Percentiles rank a stretch among this genome's conserved stretches.
Evolutionary conservation across 2,888 invertebrate species (phyloP).

Genomic region (Ellobium chinense): DNA sequence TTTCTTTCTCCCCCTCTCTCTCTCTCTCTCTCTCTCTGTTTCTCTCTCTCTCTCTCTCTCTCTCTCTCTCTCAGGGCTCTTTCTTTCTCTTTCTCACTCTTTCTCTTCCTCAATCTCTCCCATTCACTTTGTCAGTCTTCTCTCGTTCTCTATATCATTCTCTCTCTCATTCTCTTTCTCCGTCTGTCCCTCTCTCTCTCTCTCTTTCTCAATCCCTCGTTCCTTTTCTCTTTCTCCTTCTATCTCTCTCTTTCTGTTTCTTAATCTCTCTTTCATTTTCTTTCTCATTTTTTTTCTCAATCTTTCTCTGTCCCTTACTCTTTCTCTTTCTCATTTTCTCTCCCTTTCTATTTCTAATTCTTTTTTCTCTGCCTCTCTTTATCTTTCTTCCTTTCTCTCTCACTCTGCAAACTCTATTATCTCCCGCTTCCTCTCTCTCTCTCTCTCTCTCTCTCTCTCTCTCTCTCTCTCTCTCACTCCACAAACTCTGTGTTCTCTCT

Average conservation of each 20-base stretch:
- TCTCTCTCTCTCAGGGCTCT: not conserved
- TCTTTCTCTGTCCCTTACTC: not conserved
- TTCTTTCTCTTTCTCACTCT: not conserved
- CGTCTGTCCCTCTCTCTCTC: not conserved
- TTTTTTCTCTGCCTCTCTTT: no score
- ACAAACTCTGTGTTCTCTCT: no score
- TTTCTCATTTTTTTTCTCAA: no score
- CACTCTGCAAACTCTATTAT: not conserved
- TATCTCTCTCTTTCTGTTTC: not conserved
- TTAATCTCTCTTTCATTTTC: not conserved
- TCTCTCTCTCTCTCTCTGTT: not conserved
- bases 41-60: not conserved
- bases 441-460: not conserved
- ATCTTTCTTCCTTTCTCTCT: not conserved
- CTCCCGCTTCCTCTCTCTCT: not conserved
- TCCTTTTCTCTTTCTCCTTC: not conserved
- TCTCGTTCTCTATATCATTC: not conserved
- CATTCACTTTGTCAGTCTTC: no score
- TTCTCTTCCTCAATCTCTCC: not conserved
- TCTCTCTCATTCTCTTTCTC: not conserved
- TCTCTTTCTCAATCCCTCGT: not conserved
- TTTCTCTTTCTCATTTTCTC: not conserved
- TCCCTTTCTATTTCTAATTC: no score
- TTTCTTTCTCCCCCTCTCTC: not conserved
- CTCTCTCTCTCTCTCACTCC: not conserved